A percentile compares a stretch with the other conserved stretches of the same genome.
Evolutionary conservation across 2,797 vertebrate species (phyloP).

Genomic region (Pachyuromys duprasi): DNA sequence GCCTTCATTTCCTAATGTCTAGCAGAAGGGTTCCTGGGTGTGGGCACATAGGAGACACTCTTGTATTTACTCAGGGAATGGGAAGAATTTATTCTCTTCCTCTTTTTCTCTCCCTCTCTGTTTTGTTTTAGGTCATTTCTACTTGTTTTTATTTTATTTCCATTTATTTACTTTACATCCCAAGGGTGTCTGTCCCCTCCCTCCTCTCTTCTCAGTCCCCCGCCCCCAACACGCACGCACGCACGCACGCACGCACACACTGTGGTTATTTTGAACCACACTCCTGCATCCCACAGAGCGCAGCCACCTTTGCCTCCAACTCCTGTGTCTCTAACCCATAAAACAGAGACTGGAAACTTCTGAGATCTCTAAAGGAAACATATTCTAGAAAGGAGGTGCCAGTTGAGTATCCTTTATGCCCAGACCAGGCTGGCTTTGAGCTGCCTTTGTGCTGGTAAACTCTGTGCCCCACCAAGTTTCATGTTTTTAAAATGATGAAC

Average conservation of each 20-base stretch:
- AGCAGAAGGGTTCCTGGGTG: background rate
- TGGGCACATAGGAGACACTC: background rate
- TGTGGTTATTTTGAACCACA: background rate
- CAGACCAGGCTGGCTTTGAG: background rate
- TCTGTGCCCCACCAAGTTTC: background rate
- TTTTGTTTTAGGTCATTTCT: constrained; percentile 12
- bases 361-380: background rate
- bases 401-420: background rate
- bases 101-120: background rate
- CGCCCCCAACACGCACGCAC: no score
- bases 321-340: background rate
- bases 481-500: background rate
- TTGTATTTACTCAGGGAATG: background rate
- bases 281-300: background rate
- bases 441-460: background rate
- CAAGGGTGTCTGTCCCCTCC: no score
- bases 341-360: background rate
- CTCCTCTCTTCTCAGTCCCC: no score
- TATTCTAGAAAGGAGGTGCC: background rate
- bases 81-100: background rate
- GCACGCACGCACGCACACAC: no score
- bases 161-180: no score
- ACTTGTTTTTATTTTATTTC: no score
- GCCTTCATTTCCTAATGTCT: background rate
- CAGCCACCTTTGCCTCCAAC: background rate